Evolutionary conservation across 2,113 vertebrate species (phyloP).

Genomic region (Bos indicus): DNA sequence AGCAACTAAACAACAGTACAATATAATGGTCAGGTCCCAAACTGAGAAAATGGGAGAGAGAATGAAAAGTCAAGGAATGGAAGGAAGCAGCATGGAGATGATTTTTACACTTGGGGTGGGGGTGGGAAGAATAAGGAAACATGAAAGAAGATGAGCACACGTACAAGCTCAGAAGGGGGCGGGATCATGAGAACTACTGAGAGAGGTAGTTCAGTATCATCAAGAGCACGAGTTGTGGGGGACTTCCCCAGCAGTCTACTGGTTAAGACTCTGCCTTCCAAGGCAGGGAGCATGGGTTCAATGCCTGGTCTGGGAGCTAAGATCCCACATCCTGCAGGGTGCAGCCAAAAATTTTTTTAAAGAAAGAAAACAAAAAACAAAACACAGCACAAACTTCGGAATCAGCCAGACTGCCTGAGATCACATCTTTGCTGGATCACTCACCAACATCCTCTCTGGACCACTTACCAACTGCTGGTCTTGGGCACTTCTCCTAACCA

Average conservation of each 20-base stretch:
- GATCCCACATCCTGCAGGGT: neutral
- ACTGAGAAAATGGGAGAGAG: neutral
- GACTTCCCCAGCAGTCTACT: neutral
- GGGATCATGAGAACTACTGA: neutral
- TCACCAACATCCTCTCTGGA: neutral
- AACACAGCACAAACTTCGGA: neutral
- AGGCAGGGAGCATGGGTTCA: neutral
- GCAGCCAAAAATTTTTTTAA: neutral
- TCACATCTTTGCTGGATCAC: neutral
- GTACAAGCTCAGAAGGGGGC: neutral
- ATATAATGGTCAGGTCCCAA: neutral
- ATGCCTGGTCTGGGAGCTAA: neutral
- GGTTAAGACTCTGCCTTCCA: neutral
- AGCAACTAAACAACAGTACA: neutral
- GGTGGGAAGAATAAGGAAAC: neutral
- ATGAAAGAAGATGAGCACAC: neutral
- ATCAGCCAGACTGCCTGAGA: neutral
- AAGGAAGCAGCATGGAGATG: neutral
- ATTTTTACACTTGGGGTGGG: neutral
- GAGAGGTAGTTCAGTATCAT: neutral
- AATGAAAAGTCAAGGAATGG: neutral
- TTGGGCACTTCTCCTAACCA: neutral
- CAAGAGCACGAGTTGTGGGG: rapidly evolving
- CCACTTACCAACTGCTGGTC: neutral
- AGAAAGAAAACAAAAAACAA: neutral